These are phyloP conservation scores for Auanema freiburgensis DNA, from an alignment of 2,888 invertebrate species.

Conservation along the genomic window DNA sequence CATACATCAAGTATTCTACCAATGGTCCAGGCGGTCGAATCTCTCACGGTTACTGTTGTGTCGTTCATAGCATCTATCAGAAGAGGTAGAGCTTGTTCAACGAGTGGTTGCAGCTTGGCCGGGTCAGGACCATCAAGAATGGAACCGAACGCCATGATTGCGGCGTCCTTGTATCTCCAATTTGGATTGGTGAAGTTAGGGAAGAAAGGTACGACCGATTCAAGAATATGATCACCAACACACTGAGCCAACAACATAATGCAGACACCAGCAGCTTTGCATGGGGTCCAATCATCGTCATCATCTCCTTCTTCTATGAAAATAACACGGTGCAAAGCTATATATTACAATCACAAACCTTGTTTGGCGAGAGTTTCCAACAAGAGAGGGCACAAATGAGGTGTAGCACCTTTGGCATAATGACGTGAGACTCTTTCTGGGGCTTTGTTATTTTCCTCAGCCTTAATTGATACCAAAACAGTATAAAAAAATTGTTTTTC, in stretches of 20 bases:
- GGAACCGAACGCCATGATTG: slow-evolving; percentile 94
- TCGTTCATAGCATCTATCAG: slow-evolving; percentile 93
- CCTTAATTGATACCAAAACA: slow-evolving; percentile 67
- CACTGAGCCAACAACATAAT: slow-evolving; percentile 94
- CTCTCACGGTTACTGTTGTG: slow-evolving; percentile 86
- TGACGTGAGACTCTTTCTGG: slow-evolving; percentile 88
- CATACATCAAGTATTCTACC: slow-evolving; percentile 88
- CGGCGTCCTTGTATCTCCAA: slow-evolving; percentile 76
- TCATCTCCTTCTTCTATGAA: slow-evolving; percentile 81
- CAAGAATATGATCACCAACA: slow-evolving; percentile 88
- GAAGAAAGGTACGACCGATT: slow-evolving; percentile 95
- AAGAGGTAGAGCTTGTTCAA: slow-evolving; percentile 94
- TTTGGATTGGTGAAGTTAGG: slow-evolving; percentile 84
- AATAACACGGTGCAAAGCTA: slow-evolving; percentile 28
- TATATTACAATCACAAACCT: slow-evolving; percentile 31
- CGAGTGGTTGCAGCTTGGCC: slow-evolving; percentile 83
- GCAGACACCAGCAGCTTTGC: slow-evolving; percentile 98
- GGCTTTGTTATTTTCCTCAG: slow-evolving; percentile 88
- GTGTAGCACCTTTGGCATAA: slow-evolving; percentile 96
- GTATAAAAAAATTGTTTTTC: neutral
- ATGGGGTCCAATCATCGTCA: slow-evolving; percentile 98
- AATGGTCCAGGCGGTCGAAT: slow-evolving; percentile 97
- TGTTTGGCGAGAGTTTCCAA: slow-evolving; percentile 92
- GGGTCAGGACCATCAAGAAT: slow-evolving; percentile 88
- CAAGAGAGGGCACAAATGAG: slow-evolving; percentile 88